Conservation (phyloP, 2,113 vertebrate genomes). For the Microcebus ravelobensis region DNA sequence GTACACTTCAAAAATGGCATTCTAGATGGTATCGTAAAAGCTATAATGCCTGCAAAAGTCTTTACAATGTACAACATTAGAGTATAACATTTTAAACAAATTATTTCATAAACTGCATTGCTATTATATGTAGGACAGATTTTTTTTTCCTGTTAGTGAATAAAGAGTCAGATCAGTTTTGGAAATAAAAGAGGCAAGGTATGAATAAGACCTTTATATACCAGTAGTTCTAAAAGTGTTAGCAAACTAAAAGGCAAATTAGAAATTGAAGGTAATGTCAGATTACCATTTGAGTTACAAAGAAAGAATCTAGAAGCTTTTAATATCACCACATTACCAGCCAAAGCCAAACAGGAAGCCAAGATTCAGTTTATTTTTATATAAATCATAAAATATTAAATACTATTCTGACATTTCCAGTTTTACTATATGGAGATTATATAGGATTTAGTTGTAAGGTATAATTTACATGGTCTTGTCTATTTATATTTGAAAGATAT, state of each 20-base stretch:
- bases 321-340: constrained; percentile 35
- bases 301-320: background rate
- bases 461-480: constrained; percentile 2
- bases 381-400: constrained; percentile 47
- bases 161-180: constrained; percentile 8
- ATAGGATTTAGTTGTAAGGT: constrained; percentile 28
- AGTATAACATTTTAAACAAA: constrained; percentile 52
- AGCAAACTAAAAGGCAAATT: constrained; percentile 66
- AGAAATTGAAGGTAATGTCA: constrained; percentile 51
- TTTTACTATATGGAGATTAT: constrained; percentile 47
- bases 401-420: constrained; percentile 54
- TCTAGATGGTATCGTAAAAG: constrained; percentile 37
- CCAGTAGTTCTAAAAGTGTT: constrained; percentile 48
- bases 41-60: constrained; percentile 36
- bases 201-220: constrained; percentile 62
- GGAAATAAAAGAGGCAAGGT: constrained; percentile 42
- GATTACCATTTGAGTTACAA: constrained; percentile 39
- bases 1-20: constrained; percentile 41
- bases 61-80: constrained; percentile 27
- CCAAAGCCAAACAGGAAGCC: constrained; percentile 46
- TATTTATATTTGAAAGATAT: background rate
- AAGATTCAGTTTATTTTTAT: constrained; percentile 55
- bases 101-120: constrained; percentile 70
- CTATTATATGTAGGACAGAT: constrained; percentile 47
- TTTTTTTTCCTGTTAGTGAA: constrained; percentile 45